Evolutionary conservation across 2,113 vertebrate genomes (phyloP), one percentile per base, ranked within the genome.

Genomic region (Sinocyclocheilus grahami): DNA sequence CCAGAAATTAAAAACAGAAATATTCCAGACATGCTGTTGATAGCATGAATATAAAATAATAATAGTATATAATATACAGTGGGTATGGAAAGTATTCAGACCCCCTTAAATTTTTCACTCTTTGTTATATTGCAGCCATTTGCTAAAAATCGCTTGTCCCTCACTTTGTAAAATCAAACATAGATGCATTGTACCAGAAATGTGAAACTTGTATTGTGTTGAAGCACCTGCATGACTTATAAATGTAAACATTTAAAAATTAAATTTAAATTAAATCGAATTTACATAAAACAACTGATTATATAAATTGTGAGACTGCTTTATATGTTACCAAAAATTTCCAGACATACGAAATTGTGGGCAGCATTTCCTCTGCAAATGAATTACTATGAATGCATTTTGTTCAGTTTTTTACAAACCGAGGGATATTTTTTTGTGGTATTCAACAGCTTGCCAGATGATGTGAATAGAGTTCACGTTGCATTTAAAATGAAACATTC

Each of bases 101-200:
- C n/a, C n/a, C n/a, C n/a, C n/a, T n/a, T n/a, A n/a, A n/a, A n/a
- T n/a, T n/a, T n/a, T n/a, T n/a, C n/a, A n/a, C n/a, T n/a, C n/a
- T n/a, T n/a, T n/a, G n/a, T n/a, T n/a, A n/a, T n/a, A n/a, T n/a
- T n/a, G n/a, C n/a, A n/a, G n/a, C n/a, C n/a, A n/a, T n/a, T n/a
- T n/a, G n/a, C n/a, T n/a, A n/a, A n/a, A n/a, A n/a, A n/a, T n/a
- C n/a, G 71, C 22, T 46, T 46, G 74, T 76, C 74, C 12, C 42
- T 76, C 42, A 16, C 12, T 76, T 51, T 76, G 74, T 51, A 76
- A 51, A 76, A 27, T 24, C 12, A 76, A 76, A 51, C 74, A 51
- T 27, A 67, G 33, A 67, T 30, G 65, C 65, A 67, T 8, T 67
- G 27, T 7, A 33, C 14, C 67, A 71, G 33, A 69, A 71, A 37